Percentiles rank a stretch among this genome's conserved stretches.
Evolutionary conservation across 1,140 invertebrate genomes (phyloP).

Genomic region (Brachionus plicatilis): DNA sequence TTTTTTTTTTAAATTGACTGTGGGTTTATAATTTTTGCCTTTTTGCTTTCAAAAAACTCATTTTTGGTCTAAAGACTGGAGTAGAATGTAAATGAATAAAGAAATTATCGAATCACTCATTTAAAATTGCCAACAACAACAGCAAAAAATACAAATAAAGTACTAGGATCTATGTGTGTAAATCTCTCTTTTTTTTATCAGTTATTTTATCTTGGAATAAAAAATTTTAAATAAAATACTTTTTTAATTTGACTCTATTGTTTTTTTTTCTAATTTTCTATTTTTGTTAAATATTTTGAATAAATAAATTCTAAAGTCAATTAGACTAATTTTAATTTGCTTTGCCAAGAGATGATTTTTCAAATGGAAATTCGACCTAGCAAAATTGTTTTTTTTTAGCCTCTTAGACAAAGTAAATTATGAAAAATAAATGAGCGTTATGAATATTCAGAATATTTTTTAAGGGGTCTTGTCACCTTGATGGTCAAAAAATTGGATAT

Average conservation of each 20-base stretch:
- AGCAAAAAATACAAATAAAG: not conserved
- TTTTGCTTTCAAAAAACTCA: not conserved
- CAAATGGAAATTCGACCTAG: too few species aligned
- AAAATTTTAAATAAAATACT: not conserved
- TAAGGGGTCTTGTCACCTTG: too few species aligned
- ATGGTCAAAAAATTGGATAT: too few species aligned
- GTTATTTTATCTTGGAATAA: constrained; percentile 27
- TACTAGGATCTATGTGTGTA: not conserved
- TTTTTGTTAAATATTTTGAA: not conserved
- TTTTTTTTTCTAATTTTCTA: not conserved
- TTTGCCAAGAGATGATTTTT: too few species aligned
- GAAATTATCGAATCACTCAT: not conserved
- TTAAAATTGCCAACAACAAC: not conserved
- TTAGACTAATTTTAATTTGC: too few species aligned
- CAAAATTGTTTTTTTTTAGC: too few species aligned
- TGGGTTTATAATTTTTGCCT: not conserved
- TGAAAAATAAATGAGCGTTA: too few species aligned
- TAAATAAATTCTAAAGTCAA: not conserved
- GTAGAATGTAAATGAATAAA: not conserved
- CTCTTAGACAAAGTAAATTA: too few species aligned
- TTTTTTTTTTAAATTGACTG: not conserved
- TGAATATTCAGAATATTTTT: too few species aligned
- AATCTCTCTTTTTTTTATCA: not conserved
- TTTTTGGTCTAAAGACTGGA: not conserved
- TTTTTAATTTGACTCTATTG: not conserved